Conservation (phyloP, 2,113 vertebrate species). For the Cryptotis parvus region DNA sequence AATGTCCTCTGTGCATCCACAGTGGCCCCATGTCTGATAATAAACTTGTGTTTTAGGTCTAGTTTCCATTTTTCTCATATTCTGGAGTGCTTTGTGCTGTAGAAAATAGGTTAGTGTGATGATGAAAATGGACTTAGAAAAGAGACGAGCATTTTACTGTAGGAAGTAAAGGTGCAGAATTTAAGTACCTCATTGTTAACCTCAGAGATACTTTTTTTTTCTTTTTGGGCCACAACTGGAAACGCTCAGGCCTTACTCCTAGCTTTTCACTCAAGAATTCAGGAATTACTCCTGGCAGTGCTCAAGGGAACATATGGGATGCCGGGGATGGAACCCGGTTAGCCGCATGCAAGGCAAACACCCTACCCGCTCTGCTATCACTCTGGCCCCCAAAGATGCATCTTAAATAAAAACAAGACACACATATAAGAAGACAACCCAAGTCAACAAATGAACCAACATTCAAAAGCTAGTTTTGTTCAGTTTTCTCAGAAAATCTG, state of each 20-base stretch:
- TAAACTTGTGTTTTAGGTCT: not conserved
- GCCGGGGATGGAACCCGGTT: too few relatives aligned
- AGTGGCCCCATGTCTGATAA: not conserved
- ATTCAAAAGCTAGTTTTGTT: not conserved
- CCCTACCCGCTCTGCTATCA: too few relatives aligned
- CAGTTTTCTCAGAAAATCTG: conserved; percentile 12
- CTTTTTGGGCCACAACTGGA: too few relatives aligned
- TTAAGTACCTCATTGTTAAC: not conserved
- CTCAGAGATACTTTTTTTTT: too few relatives aligned
- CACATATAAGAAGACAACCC: not conserved
- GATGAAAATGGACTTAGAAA: not conserved
- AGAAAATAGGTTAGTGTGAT: not conserved
- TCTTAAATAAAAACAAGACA: not conserved
- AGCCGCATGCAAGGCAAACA: too few relatives aligned
- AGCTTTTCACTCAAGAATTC: too few relatives aligned
- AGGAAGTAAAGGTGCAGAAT: not conserved
- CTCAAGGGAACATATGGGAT: too few relatives aligned
- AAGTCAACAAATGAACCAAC: not conserved
- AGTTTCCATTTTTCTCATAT: not conserved
- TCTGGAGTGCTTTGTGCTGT: not conserved
- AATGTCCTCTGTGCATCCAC: not conserved
- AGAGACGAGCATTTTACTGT: not conserved
- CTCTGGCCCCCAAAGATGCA: too few relatives aligned
- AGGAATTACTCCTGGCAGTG: too few relatives aligned
- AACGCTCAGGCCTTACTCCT: too few relatives aligned